Conservation (phyloP, 2,113 vertebrate genomes). For the Brienomyrus longianalis region DNA sequence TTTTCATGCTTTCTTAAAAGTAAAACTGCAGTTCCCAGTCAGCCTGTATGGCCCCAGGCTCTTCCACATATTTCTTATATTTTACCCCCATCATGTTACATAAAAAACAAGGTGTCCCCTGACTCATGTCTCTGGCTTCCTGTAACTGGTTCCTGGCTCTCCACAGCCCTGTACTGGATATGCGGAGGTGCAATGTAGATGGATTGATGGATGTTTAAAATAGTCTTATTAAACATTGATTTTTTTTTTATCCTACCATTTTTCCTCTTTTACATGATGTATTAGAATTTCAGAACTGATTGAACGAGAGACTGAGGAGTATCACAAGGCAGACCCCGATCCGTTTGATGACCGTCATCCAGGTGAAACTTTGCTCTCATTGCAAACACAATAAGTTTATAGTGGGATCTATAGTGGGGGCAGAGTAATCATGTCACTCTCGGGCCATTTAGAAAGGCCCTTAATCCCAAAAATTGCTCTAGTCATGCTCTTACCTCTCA, state of each 20-base stretch:
- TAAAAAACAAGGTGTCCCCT: neutral
- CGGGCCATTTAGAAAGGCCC: neutral
- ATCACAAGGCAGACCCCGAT: constrained; percentile 94
- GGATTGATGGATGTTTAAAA: constrained; percentile 1
- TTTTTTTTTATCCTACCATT: neutral
- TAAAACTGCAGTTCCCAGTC: neutral
- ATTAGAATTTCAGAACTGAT: constrained; percentile 92
- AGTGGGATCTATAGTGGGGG: neutral
- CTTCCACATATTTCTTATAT: neutral
- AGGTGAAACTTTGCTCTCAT: constrained; percentile 55
- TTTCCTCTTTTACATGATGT: neutral
- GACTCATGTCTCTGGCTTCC: neutral
- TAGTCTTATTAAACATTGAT: neutral
- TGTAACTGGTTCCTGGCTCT: neutral
- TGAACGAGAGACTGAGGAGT: constrained; percentile 94
- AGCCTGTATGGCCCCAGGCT: neutral
- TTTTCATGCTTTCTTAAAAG: neutral
- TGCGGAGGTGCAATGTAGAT: neutral
- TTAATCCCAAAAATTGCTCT: neutral
- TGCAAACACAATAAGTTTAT: neutral
- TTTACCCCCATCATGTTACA: neutral
- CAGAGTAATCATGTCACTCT: neutral
- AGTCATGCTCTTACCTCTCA: neutral
- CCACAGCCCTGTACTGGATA: neutral
- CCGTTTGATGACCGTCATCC: constrained; percentile 97